Base-by-base conservation (phyloP, 1,140 invertebrate species). In the Diabrotica undecimpunctata region DNA sequence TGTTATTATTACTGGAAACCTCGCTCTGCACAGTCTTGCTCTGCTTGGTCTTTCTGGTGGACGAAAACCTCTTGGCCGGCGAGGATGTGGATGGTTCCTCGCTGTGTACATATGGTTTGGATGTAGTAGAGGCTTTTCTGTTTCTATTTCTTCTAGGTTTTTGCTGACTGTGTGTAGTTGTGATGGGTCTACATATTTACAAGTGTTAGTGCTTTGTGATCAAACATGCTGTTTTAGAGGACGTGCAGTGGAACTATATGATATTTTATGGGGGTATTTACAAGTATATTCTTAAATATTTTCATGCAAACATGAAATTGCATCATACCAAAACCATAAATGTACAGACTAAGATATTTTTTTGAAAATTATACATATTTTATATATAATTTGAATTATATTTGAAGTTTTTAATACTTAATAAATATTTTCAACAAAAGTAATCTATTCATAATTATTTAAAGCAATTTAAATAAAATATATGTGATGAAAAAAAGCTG, bases 61-160 rank as follows among this genome's bases (percentile, higher is more conserved):
- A 65, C 50, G 67, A 66, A 64, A 71, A 74, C 37, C 74, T 69
- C 64, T 81, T 83, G 10, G 79, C 75, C 66, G 78, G 79, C 66
- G 72, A 81, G 62, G 80, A 80, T 12, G 82, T 74, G 36, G 83
- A 72, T 54, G 75, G 51, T 68, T 81, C 76, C 78, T 87, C 85
- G 79, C 84, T 86, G 81, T 85, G 85, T 79, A 86, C 83, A 81
- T 85, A 85, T 56, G 85, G 82, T 72, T 85, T 85, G 70, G 84
- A 81, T 63, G 74, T 72, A 66, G 70, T 69, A 63, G 68, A 68
- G 51, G 66, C 58, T 71, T 71, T 81, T 78, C 82, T 79, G 69
- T 71, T 74, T 65, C 67, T 35, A 37, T 54, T 74, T 53, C 78
- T 72, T 72, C 78, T 73, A 66, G 67, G 71, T 75, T 78, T 77